A percentile compares a stretch with the other conserved stretches of the same genome.
These are phyloP conservation scores for Carassius auratus DNA, from an alignment of 2,113 vertebrate genomes.

Conservation along the genomic window DNA sequence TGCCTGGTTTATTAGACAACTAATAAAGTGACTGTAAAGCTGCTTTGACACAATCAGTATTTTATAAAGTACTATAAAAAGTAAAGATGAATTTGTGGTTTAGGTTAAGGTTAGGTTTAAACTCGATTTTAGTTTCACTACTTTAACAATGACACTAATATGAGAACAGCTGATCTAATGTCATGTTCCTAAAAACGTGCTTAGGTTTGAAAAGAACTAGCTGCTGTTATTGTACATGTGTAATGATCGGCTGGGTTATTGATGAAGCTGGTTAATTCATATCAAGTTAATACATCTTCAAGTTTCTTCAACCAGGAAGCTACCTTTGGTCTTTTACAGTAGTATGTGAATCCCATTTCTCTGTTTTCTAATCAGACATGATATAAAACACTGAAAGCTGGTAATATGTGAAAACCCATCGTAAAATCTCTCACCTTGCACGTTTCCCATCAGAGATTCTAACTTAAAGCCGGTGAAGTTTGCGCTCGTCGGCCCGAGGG, in stretches of 20 bases:
- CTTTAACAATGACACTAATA: no score
- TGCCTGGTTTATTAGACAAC: no score
- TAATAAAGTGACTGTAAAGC: no score
- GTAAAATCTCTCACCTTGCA: slow-evolving; percentile 68
- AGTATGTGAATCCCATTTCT: neutral
- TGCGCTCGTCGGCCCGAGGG: slow-evolving; percentile 46
- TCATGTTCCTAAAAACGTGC: neutral
- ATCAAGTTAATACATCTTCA: neutral
- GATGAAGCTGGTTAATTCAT: neutral
- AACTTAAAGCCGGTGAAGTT: slow-evolving; percentile 87
- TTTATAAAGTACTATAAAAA: no score
- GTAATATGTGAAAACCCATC: no score
- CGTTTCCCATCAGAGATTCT: slow-evolving; percentile 79
- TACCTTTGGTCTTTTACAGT: neutral
- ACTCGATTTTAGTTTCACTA: no score
- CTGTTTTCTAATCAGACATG: neutral
- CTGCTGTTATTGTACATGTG: neutral
- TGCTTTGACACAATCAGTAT: no score
- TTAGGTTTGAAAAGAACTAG: no score
- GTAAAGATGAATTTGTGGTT: no score
- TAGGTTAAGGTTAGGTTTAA: no score
- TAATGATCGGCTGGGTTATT: neutral
- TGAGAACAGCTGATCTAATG: no score
- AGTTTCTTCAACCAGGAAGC: neutral
- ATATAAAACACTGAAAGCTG: no score